Evolutionary conservation across 2,797 vertebrate genomes (phyloP).

Genomic region (Xyrichtys novacula): DNA sequence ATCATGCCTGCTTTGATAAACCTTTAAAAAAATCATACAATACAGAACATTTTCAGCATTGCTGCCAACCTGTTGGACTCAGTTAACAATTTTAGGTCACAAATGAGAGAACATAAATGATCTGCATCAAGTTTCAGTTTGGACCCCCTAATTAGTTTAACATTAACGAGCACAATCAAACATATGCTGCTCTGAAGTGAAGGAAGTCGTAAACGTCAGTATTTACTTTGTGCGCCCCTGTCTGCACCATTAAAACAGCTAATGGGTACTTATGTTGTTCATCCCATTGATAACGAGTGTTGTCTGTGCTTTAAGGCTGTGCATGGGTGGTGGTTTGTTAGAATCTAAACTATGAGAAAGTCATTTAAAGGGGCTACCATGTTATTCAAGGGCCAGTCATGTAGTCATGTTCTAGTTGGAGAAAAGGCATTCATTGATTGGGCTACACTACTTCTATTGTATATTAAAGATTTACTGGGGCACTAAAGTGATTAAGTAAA

Average conservation of each 20-base stretch:
- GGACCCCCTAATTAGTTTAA: slow-evolving; percentile 86
- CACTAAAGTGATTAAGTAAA: slow-evolving; percentile 42
- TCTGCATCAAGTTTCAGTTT: slow-evolving; percentile 79
- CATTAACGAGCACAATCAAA: slow-evolving; percentile 86
- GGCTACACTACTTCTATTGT: slow-evolving; percentile 18
- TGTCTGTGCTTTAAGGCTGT: slow-evolving; percentile 71
- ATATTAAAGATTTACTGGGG: slow-evolving; percentile 25
- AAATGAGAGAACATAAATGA: slow-evolving; percentile 69
- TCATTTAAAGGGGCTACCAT: slow-evolving; percentile 73
- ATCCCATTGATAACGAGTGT: slow-evolving; percentile 83
- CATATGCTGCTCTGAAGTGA: slow-evolving; percentile 82
- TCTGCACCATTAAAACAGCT: slow-evolving; percentile 78
- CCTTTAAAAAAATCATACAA: slow-evolving; percentile 65
- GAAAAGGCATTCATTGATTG: slow-evolving; percentile 13
- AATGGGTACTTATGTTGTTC: slow-evolving; percentile 81
- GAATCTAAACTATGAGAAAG: slow-evolving; percentile 75
- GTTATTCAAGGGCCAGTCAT: slow-evolving; percentile 55
- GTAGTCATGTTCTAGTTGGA: slow-evolving; percentile 45
- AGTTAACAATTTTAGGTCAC: slow-evolving; percentile 70
- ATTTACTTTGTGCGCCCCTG: slow-evolving; percentile 84
- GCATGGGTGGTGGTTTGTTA: slow-evolving; percentile 69
- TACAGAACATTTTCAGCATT: slow-evolving; percentile 53
- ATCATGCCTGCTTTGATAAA: slow-evolving; percentile 50
- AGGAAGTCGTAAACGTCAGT: slow-evolving; percentile 82
- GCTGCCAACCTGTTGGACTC: slow-evolving; percentile 46